Base-by-base conservation (phyloP, 2,888 invertebrate species). In the Amitus sp. region DNA sequence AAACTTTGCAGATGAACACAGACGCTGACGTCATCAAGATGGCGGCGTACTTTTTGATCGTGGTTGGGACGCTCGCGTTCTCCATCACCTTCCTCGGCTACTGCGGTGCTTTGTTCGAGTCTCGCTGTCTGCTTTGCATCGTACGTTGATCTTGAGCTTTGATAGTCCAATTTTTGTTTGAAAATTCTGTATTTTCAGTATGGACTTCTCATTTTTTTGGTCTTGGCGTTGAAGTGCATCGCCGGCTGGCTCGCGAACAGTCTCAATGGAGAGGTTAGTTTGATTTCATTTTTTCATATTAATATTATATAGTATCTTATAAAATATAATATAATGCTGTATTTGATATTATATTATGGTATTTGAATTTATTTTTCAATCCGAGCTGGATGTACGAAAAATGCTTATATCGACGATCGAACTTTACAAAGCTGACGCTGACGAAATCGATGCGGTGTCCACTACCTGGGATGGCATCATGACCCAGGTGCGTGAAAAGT, bases 21-120 rank as follows among this genome's bases (percentile, higher is more conserved):
- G 73, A 78, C 51, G 70, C 88, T 5, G 85, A 86, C 59, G 87
- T 89, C 59, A 87, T 90, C 67, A 87, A 88, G 73, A 87, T 89
- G 78, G 85, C 88, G 56, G 87, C 89, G 18, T 91, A 90, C 78
- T 85, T 89, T 66, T 80, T 91, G 68, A 89, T 91, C 71, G 86
- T 86, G 45, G 87, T 87, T 57, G 90, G 90, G 64, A 88, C 87
- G 20, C 85, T 90, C 67, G 88, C 90, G 82, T 90, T 91, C 80
- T 76, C 90, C 59, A 85, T 91, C 73, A 90, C 90, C 74, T 90
- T 90, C 80, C 82, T 91, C 69, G 91, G 91, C 20, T 90, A 89
- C 76, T 89, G 89, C 75, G 90, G 89, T 39, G 89, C 90, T 48
- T 84, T 89, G 77, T 85, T 87, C 72, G 89, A 89, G 77, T 89